Evolutionary conservation across 2,797 vertebrate species (phyloP).

Genomic region (Rallus crepitans): DNA sequence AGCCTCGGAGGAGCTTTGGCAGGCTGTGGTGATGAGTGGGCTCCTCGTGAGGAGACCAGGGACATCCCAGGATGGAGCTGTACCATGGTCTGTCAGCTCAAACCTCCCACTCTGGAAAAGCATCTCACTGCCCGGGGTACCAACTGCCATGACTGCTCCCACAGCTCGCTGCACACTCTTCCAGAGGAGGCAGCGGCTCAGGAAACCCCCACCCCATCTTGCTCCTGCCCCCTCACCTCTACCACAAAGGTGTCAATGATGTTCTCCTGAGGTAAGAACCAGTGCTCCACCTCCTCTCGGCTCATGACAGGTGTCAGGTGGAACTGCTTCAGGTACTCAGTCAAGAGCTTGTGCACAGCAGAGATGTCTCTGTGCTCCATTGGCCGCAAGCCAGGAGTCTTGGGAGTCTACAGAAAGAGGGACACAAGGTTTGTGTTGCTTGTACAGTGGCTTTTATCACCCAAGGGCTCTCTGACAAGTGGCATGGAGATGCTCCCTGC

Average conservation of each 20-base stretch:
- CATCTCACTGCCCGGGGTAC: background rate
- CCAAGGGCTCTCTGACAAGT: background rate
- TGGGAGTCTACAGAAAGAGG: conserved; percentile 83
- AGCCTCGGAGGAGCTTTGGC: background rate
- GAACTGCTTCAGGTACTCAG: conserved; percentile 92
- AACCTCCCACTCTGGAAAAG: background rate
- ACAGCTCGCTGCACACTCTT: accelerated
- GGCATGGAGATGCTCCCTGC: background rate
- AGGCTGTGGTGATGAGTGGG: background rate
- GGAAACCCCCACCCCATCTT: accelerated
- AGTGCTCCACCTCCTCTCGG: conserved; percentile 93
- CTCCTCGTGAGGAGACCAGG: accelerated
- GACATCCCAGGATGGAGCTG: background rate
- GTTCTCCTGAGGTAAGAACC: conserved; percentile 95
- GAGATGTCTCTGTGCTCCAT: conserved; percentile 93
- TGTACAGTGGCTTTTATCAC: background rate
- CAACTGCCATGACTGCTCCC: accelerated
- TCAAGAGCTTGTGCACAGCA: conserved; percentile 88
- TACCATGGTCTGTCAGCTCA: background rate
- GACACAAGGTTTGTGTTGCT: background rate
- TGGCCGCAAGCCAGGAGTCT: conserved; percentile 87
- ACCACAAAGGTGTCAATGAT: conserved; percentile 97
- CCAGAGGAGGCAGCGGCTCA: background rate
- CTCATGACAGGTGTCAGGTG: conserved; percentile 92
- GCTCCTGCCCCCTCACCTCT: conserved; percentile 82